These are phyloP conservation scores for Brachymystax lenok DNA, from an alignment of 2,797 vertebrate species.

Conservation along the genomic window DNA sequence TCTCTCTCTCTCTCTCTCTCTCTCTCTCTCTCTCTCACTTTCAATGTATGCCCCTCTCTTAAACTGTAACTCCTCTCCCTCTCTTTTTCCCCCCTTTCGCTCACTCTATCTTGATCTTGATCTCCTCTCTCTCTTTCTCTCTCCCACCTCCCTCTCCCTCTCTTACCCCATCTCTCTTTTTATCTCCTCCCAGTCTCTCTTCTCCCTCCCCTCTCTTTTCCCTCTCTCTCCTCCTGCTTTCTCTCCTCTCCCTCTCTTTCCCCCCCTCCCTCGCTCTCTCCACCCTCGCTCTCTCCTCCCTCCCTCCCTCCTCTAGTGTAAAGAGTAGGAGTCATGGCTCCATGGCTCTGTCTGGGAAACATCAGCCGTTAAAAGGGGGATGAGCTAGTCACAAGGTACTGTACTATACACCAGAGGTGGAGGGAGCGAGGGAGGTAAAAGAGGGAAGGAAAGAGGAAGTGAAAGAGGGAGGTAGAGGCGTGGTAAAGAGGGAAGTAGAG, in stretches of 20 bases:
- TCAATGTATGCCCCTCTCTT: background rate
- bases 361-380: slow-evolving; percentile 18
- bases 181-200: slow-evolving; percentile 7
- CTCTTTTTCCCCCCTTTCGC: background rate
- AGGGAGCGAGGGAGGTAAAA: slow-evolving; percentile 1
- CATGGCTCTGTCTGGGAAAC: slow-evolving; percentile 18
- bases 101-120: background rate
- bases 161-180: background rate
- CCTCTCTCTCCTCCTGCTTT: background rate
- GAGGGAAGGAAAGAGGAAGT: background rate
- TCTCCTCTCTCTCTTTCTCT: slow-evolving; percentile 7
- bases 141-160: background rate
- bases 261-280: background rate
- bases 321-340: slow-evolving; percentile 16
- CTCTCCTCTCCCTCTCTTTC: background rate
- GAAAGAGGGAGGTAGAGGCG: background rate
- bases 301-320: background rate
- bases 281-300: background rate
- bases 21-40: slow-evolving; percentile 4
- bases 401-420: background rate
- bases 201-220: slow-evolving; percentile 7
- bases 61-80: background rate
- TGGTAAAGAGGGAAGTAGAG: background rate
- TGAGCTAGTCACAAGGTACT: slow-evolving; percentile 1
- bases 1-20: slow-evolving; percentile 2